Percentiles rank a stretch among this genome's conserved stretches.
phyloP scores from a whole-genome alignment of 2,797 vertebrate species.

The Gymnothorax javanicus region DNA sequence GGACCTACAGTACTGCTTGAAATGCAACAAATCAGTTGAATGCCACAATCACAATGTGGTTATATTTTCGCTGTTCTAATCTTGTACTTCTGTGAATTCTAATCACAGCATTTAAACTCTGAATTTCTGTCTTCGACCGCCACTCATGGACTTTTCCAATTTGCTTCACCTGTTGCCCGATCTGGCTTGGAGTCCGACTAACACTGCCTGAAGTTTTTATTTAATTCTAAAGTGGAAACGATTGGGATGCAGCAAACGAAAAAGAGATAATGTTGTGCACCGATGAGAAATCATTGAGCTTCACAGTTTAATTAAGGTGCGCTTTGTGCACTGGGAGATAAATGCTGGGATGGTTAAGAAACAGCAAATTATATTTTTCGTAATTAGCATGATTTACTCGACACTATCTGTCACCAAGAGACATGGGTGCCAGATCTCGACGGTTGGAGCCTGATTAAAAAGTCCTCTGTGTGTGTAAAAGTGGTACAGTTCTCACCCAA shows the following conservation, averaged over 20 bases:
- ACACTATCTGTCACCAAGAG: constrained; percentile 11
- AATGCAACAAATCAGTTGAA: neutral
- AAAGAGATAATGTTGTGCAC: constrained; percentile 12
- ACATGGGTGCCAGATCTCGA: constrained; percentile 16
- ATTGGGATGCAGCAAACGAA: constrained; percentile 24
- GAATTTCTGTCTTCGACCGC: neutral
- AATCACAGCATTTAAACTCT: neutral
- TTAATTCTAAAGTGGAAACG: constrained; percentile 12
- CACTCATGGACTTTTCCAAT: constrained; percentile 1
- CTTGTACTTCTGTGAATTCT: neutral
- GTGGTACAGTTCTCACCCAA: too few relatives aligned
- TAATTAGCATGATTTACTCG: constrained; percentile 26
- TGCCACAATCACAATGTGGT: neutral
- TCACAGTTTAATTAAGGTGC: constrained; percentile 35
- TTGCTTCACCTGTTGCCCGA: neutral
- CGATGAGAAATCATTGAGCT: constrained; percentile 26
- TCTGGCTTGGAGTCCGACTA: neutral
- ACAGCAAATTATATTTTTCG: constrained; percentile 15
- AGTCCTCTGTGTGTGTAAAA: neutral
- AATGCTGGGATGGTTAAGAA: constrained; percentile 16
- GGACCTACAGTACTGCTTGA: neutral
- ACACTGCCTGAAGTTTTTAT: constrained; percentile 4
- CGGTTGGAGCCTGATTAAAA: constrained; percentile 24
- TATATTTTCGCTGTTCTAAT: neutral
- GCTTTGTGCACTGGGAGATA: constrained; percentile 25